Conservation (phyloP, 2,113 vertebrate species). For the Corvus hawaiiensis region DNA sequence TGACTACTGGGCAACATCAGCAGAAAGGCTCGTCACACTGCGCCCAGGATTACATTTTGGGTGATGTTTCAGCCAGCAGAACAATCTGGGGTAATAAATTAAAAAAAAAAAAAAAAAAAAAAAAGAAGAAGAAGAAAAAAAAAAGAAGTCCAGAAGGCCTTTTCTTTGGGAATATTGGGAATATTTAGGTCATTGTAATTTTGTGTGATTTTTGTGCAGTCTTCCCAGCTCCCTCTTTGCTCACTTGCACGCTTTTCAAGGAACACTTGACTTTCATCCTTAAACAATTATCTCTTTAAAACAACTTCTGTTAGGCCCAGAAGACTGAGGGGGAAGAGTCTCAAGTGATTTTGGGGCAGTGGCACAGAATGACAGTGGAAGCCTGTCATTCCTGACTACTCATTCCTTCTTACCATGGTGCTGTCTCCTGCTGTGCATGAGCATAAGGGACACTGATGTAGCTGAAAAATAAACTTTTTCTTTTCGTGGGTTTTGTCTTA, state of each 20-base stretch:
- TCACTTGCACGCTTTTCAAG: not conserved
- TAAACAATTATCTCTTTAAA: not conserved
- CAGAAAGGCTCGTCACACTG: not conserved
- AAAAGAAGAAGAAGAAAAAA: not conserved
- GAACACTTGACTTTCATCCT: not conserved
- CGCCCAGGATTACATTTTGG: not conserved
- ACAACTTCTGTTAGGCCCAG: not conserved
- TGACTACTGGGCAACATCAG: not conserved
- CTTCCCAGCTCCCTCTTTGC: not conserved
- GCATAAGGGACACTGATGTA: not conserved
- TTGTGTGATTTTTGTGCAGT: not conserved
- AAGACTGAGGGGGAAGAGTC: not conserved
- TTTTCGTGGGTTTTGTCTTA: not conserved
- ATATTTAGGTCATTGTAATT: not conserved
- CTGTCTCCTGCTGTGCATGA: not conserved
- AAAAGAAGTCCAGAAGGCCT: not conserved
- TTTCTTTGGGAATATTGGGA: not conserved
- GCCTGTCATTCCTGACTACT: not conserved
- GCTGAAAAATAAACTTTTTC: not conserved
- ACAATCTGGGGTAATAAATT: not conserved
- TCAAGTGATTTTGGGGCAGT: not conserved
- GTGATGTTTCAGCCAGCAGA: not conserved
- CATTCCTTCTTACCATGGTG: not conserved
- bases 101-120: not conserved
- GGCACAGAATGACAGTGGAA: not conserved